These are phyloP conservation scores for Agapostemon virescens DNA, from an alignment of 2,888 invertebrate species.

Conservation along the genomic window DNA sequence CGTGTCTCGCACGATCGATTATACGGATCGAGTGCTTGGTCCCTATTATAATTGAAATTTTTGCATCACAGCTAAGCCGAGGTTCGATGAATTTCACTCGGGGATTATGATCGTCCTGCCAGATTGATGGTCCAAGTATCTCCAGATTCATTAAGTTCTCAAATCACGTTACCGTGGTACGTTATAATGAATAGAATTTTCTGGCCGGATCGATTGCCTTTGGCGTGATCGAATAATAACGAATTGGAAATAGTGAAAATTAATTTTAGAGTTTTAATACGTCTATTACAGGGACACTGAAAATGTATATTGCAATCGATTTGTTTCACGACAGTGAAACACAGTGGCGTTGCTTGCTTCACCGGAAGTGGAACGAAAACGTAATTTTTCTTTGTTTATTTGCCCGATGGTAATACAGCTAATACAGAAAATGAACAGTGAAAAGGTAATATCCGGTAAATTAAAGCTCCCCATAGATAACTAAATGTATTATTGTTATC, in stretches of 20 bases:
- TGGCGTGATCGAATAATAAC: constrained; percentile 15
- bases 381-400: neutral
- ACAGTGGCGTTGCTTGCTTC: neutral
- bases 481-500: neutral
- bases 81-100: constrained; percentile 25
- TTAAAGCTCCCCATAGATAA: neutral
- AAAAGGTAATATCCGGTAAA: neutral
- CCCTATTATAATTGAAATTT: constrained; percentile 49
- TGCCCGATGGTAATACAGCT: neutral
- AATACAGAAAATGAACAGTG: neutral
- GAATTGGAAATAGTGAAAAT: neutral
- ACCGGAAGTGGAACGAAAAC: neutral
- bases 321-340: neutral
- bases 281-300: too few species aligned
- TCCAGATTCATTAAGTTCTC: constrained; percentile 34
- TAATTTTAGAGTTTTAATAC: neutral
- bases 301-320: constrained; percentile 21
- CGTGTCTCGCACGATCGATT: neutral
- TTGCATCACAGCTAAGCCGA: constrained; percentile 23
- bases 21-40: neutral
- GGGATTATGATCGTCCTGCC: constrained; percentile 12
- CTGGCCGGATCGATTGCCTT: constrained; percentile 23
- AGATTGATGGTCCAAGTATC: constrained; percentile 34
- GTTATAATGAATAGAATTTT: constrained; percentile 37
- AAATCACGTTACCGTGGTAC: constrained; percentile 22